Conservation (phyloP, 2,797 vertebrate species). For the Bufotes viridis region DNA sequence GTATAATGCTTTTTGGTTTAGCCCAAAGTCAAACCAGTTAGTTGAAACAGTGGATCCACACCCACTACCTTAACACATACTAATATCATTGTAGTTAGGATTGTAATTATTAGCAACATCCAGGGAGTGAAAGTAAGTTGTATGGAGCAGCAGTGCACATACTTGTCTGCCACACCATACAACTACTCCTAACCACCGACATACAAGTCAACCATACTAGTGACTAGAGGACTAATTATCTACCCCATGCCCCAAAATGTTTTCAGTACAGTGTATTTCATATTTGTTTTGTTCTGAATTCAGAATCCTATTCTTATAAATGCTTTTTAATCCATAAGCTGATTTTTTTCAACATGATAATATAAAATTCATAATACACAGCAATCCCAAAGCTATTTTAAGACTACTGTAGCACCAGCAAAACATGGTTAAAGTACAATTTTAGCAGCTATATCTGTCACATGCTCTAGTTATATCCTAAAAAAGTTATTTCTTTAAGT, state of each 20-base stretch:
- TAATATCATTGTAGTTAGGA: too few species aligned
- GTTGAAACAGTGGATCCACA: too few species aligned
- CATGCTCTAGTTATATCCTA: background rate
- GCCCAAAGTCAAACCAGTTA: too few species aligned
- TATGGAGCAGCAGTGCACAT: too few species aligned
- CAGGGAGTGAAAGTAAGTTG: too few species aligned
- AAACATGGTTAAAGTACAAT: background rate
- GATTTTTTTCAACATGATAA: background rate
- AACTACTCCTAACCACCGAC: too few species aligned
- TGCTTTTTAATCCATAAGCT: background rate
- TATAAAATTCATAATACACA: background rate
- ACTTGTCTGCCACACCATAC: too few species aligned
- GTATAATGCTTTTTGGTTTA: too few species aligned
- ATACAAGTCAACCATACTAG: too few species aligned
- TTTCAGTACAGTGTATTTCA: background rate
- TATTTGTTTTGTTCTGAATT: background rate
- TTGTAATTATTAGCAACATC: too few species aligned
- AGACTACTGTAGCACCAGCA: background rate
- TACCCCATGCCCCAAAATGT: background rate
- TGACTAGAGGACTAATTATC: too few species aligned
- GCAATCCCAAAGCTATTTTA: background rate
- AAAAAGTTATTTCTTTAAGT: background rate
- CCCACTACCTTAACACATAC: too few species aligned
- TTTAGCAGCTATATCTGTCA: background rate
- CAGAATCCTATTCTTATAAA: background rate